Percentiles rank a stretch among this genome's conserved stretches.
phyloP scores from a whole-genome alignment of 2,113 vertebrate genomes.

The Phaethornis superciliosus region DNA sequence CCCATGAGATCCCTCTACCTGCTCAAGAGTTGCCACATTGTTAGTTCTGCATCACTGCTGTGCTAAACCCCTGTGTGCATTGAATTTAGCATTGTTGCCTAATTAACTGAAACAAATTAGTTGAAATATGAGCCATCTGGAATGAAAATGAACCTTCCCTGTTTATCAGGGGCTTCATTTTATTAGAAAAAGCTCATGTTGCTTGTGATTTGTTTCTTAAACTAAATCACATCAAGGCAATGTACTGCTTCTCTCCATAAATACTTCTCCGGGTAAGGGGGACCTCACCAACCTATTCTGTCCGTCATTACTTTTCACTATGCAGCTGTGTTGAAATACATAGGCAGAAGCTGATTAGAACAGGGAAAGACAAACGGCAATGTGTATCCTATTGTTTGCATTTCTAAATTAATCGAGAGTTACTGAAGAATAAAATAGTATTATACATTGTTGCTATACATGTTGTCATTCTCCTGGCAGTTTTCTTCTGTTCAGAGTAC shows the following conservation, averaged over 20 bases:
- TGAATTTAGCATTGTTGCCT: slow-evolving; percentile 60
- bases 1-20: background rate
- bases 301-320: background rate
- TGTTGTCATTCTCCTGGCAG: background rate
- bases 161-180: slow-evolving; percentile 33
- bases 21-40: background rate
- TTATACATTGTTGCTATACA: background rate
- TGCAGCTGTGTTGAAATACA: background rate
- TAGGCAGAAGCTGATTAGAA: background rate
- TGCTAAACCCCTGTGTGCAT: background rate
- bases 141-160: slow-evolving; percentile 65
- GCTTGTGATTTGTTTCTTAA: slow-evolving; percentile 35
- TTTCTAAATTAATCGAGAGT: background rate
- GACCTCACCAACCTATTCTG: background rate
- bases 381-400: background rate
- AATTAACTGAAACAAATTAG: slow-evolving; percentile 75
- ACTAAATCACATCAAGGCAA: background rate
- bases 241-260: background rate
- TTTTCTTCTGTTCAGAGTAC: background rate
- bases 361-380: background rate
- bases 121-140: slow-evolving; percentile 73
- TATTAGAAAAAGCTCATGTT: slow-evolving; percentile 54
- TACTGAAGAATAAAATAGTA: background rate
- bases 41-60: background rate
- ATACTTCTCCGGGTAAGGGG: background rate